A percentile compares a stretch with the other conserved stretches of the same genome.
Evolutionary conservation across 1,140 invertebrate species (phyloP).

Genomic region (Lucilia sericata): DNA sequence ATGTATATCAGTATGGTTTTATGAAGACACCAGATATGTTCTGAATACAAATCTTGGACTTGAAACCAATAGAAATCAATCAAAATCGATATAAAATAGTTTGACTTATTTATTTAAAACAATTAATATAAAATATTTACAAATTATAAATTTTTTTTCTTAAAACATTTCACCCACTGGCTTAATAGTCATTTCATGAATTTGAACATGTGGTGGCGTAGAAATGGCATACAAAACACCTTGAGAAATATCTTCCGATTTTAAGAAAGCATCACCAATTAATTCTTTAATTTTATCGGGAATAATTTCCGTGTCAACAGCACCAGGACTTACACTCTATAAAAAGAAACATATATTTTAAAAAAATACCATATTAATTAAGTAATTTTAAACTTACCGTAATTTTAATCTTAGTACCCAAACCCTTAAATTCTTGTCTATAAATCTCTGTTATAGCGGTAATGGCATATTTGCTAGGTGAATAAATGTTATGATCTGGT

Average conservation of each 20-base stretch:
- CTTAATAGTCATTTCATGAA: slow-evolving; percentile 67
- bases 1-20: too few species aligned
- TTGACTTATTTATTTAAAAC: too few species aligned
- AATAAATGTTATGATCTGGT: slow-evolving; percentile 70
- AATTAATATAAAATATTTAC: too few species aligned
- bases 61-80: too few species aligned
- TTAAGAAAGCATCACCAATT: slow-evolving; percentile 49
- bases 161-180: slow-evolving; percentile 58
- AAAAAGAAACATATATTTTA: slow-evolving; percentile 49
- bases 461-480: slow-evolving; percentile 75
- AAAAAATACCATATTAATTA: background rate
- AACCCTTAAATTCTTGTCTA: slow-evolving; percentile 72
- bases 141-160: background rate
- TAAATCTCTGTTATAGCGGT: slow-evolving; percentile 74
- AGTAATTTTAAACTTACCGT: slow-evolving; percentile 68
- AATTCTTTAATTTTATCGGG: slow-evolving; percentile 49
- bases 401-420: slow-evolving; percentile 73
- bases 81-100: too few species aligned
- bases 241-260: slow-evolving; percentile 71
- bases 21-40: too few species aligned
- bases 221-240: slow-evolving; percentile 72
- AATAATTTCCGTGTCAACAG: slow-evolving; percentile 71
- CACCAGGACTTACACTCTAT: slow-evolving; percentile 73
- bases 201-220: slow-evolving; percentile 73
- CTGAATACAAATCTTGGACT: too few species aligned